Evolutionary conservation across 2,113 vertebrate species (phyloP).

Genomic region (Colaptes auratus): DNA sequence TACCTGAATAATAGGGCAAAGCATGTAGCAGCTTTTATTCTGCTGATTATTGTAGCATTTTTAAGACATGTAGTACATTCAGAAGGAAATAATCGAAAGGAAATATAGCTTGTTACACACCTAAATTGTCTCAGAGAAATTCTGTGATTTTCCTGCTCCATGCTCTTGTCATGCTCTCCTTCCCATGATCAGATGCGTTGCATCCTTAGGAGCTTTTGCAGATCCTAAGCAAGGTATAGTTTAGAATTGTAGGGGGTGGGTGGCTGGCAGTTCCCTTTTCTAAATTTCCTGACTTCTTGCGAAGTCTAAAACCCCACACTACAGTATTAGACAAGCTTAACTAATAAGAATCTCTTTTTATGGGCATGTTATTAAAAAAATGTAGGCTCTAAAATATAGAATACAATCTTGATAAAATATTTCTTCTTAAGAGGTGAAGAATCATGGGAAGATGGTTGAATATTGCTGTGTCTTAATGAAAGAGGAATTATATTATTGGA

Average conservation of each 20-base stretch:
- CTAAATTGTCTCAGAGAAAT: not conserved
- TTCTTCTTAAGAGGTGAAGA: not conserved
- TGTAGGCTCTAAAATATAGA: not conserved
- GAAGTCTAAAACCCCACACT: not conserved
- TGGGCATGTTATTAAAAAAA: not conserved
- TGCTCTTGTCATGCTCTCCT: not conserved
- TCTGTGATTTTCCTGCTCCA: not conserved
- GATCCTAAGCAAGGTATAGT: not conserved
- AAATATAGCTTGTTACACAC: not conserved
- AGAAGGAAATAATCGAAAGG: not conserved
- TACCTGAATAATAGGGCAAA: not conserved
- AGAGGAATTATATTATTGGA: not conserved
- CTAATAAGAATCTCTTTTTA: not conserved
- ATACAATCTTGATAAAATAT: not conserved
- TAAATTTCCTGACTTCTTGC: not conserved
- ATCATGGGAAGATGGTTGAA: not conserved
- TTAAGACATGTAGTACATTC: accelerated
- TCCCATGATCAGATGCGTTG: not conserved
- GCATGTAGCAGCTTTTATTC: not conserved
- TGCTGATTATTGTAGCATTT: not conserved
- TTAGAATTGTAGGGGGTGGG: not conserved
- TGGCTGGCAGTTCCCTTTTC: not conserved
- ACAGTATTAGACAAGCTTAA: not conserved
- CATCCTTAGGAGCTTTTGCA: not conserved
- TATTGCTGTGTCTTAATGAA: not conserved